Evolutionary conservation across 2,888 invertebrate genomes (phyloP).

Genomic region (Drosophila kokeensis): DNA sequence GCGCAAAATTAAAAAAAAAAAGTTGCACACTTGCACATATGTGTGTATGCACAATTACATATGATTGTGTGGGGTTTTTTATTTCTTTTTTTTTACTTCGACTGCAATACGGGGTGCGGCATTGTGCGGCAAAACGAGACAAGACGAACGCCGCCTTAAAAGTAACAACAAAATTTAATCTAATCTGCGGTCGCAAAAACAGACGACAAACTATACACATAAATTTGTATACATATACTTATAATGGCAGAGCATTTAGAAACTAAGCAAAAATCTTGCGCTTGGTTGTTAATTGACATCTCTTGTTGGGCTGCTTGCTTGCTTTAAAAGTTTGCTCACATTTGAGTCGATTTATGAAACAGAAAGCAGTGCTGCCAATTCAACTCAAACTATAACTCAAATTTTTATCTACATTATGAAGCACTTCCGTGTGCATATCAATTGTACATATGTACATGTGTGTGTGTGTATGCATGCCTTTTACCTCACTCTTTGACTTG

Average conservation of each 20-base stretch:
- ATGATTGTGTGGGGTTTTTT: slow-evolving; percentile 5
- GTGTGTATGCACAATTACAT: slow-evolving; percentile 3
- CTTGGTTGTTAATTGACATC: slow-evolving; percentile 70
- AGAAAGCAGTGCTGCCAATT: slow-evolving; percentile 47
- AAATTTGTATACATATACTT: slow-evolving; percentile 2
- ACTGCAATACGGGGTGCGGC: slow-evolving; percentile 42
- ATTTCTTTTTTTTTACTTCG: slow-evolving; percentile 34
- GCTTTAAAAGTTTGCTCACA: slow-evolving; percentile 38
- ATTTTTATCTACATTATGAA: slow-evolving; percentile 50
- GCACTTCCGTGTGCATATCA: slow-evolving; percentile 57
- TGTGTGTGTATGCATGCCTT: slow-evolving; percentile 21
- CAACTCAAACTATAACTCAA: slow-evolving; percentile 45
- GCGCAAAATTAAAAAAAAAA: slow-evolving; percentile 18
- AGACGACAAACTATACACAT: slow-evolving; percentile 38
- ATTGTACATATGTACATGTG: slow-evolving; percentile 1
- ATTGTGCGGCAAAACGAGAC: slow-evolving; percentile 17
- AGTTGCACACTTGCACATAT: slow-evolving; percentile 21
- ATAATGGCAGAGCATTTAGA: slow-evolving; percentile 10
- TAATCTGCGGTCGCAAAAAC: slow-evolving; percentile 72
- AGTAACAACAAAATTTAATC: slow-evolving; percentile 76
- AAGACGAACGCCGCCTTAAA: slow-evolving; percentile 61
- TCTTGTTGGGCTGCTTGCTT: slow-evolving; percentile 31
- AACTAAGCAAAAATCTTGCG: slow-evolving; percentile 51
- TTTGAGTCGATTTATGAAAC: slow-evolving; percentile 29
- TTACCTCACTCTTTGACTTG: slow-evolving; percentile 51